A percentile compares a stretch with the other conserved stretches of the same genome.
phyloP scores from a whole-genome alignment of 92 coral and sea anemone genomes.

The Epizoanthus illoricatus region DNA sequence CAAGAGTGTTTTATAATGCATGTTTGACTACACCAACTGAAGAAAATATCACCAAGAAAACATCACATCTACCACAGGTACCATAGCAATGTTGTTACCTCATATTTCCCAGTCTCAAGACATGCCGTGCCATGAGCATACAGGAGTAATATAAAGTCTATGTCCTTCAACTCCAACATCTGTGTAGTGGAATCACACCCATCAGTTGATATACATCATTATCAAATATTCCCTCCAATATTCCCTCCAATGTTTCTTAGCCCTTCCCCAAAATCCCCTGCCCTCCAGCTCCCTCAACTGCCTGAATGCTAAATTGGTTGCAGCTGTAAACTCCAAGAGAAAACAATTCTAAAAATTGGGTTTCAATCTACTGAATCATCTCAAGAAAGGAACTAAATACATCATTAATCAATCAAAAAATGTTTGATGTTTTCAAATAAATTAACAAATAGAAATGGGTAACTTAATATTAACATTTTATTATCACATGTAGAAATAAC shows the following conservation, averaged over 20 bases:
- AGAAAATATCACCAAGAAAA: neutral
- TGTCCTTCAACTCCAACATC: conserved; percentile 78
- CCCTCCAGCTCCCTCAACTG: too few relatives aligned
- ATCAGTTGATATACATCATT: neutral
- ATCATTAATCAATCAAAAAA: neutral
- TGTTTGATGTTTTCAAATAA: neutral
- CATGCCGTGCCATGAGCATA: conserved; percentile 92
- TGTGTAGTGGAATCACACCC: conserved; percentile 8
- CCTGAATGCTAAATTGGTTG: too few relatives aligned
- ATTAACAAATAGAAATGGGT: too few relatives aligned
- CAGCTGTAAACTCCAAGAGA: too few relatives aligned
- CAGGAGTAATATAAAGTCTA: conserved; percentile 75
- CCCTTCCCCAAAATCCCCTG: too few relatives aligned
- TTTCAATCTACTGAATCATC: too few relatives aligned
- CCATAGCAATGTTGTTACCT: conserved; percentile 50
- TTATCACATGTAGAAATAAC: too few relatives aligned
- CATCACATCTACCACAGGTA: neutral
- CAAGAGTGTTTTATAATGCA: neutral
- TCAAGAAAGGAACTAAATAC: too few relatives aligned
- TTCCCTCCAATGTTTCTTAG: too few relatives aligned
- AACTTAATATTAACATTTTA: too few relatives aligned
- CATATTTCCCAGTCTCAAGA: conserved; percentile 70
- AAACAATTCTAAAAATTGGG: too few relatives aligned
- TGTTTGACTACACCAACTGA: neutral
- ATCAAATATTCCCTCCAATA: neutral